phyloP scores from a whole-genome alignment of 2,113 vertebrate genomes.

The Heliornis fulica region DNA sequence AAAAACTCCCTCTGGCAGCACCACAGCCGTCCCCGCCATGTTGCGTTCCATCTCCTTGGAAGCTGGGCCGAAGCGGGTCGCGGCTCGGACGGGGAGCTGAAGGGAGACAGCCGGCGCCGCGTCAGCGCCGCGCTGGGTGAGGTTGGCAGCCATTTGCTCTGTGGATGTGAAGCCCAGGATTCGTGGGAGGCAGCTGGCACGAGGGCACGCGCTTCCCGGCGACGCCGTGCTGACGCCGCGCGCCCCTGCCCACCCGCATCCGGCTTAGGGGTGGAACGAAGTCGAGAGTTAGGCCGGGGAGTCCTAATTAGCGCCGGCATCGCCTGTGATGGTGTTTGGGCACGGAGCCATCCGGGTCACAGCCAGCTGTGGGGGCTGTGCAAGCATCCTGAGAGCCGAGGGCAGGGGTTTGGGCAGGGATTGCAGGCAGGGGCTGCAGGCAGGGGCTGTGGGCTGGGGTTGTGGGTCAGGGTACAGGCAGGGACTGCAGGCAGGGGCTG shows the following conservation, averaged over 20 bases:
- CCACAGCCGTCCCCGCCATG: rapidly evolving
- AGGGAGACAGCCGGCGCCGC: neutral
- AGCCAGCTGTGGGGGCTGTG: neutral
- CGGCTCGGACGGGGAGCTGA: rapidly evolving
- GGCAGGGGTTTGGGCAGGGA: neutral
- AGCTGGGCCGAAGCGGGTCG: neutral
- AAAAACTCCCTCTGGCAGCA: neutral
- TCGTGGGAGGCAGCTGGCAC: neutral
- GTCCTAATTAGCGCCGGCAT: neutral
- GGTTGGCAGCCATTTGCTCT: neutral
- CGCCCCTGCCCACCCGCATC: neutral
- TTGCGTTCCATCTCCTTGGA: neutral
- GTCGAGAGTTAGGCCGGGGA: rapidly evolving
- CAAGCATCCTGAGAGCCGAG: neutral
- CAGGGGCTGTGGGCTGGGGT: rapidly evolving
- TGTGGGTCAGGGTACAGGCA: neutral
- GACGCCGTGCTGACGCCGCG: rapidly evolving
- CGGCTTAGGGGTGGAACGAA: rapidly evolving
- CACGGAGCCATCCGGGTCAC: rapidly evolving
- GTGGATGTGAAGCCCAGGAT: neutral
- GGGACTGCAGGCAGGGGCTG: neutral
- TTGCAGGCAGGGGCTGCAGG: rapidly evolving
- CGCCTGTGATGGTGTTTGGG: rapidly evolving
- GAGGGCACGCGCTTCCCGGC: rapidly evolving
- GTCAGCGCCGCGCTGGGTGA: neutral